Conservation (phyloP, 2,113 vertebrate species). For the Urocolius indicus region DNA sequence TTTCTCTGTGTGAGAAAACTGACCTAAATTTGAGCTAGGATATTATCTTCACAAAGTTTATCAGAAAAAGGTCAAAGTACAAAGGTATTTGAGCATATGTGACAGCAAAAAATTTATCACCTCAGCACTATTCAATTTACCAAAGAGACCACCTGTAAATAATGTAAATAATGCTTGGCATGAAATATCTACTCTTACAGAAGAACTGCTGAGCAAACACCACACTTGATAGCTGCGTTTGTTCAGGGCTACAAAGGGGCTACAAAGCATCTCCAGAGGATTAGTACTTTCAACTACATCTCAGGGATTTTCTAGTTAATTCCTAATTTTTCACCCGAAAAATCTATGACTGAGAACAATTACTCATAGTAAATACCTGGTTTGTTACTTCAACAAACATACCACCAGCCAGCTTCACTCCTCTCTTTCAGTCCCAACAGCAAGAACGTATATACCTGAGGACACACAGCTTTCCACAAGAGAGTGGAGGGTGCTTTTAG, state of each 20-base stretch:
- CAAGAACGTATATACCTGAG: background rate
- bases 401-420: fast-evolving
- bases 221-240: background rate
- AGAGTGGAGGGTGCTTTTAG: fast-evolving
- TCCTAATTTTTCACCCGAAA: background rate
- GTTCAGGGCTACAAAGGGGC: background rate
- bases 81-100: background rate
- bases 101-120: background rate
- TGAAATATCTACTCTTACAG: background rate
- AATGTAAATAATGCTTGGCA: background rate
- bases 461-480: background rate
- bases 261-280: background rate
- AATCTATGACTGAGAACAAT: background rate
- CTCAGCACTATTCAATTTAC: background rate
- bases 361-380: background rate
- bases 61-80: background rate
- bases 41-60: background rate
- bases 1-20: background rate
- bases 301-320: background rate
- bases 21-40: background rate
- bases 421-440: background rate
- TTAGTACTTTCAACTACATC: background rate
- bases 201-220: background rate
- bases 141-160: background rate
- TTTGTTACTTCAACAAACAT: background rate